Percentiles rank a stretch among this genome's conserved stretches.
phyloP scores from a whole-genome alignment of 2,113 vertebrate genomes.

The Campylomormyrus numenius region DNA sequence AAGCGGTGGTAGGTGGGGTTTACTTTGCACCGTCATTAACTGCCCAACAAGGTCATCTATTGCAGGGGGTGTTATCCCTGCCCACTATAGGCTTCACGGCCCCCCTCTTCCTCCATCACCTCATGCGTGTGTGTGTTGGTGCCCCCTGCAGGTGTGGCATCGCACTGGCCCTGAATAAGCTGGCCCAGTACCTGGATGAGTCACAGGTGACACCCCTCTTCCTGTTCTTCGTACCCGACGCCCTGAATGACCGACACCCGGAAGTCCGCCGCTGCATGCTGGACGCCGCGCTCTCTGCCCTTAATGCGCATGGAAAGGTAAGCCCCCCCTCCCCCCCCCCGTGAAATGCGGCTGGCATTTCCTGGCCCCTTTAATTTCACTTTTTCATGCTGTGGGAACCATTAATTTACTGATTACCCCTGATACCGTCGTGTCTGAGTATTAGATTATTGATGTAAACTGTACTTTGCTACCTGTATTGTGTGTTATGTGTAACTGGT shows the following conservation, averaged over 20 bases:
- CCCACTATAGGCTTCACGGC: not conserved
- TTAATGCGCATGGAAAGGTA: conserved; percentile 96
- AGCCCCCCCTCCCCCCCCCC: not conserved
- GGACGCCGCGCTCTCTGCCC: conserved; percentile 84
- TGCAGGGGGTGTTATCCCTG: not conserved
- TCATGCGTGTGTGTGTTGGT: not conserved
- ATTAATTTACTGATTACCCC: not conserved
- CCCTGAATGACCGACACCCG: conserved; percentile 86
- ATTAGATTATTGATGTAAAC: not conserved
- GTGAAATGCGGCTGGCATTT: not conserved
- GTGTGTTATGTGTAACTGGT: not conserved
- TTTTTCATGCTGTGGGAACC: not conserved
- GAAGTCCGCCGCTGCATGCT: conserved; percentile 95
- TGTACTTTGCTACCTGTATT: not conserved
- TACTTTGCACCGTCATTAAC: not conserved
- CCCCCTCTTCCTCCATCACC: not conserved
- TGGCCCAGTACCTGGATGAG: conserved; percentile 81
- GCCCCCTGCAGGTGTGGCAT: conserved; percentile 77
- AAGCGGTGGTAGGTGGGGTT: not conserved
- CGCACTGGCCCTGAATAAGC: conserved; percentile 85
- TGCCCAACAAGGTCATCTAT: not conserved
- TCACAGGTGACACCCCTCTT: conserved; percentile 91
- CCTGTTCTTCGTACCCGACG: conserved; percentile 91
- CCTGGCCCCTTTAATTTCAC: not conserved
- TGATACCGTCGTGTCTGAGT: not conserved